Evolutionary conservation across 2,113 vertebrate species (phyloP).

Genomic region (Myiozetetes cayanensis): DNA sequence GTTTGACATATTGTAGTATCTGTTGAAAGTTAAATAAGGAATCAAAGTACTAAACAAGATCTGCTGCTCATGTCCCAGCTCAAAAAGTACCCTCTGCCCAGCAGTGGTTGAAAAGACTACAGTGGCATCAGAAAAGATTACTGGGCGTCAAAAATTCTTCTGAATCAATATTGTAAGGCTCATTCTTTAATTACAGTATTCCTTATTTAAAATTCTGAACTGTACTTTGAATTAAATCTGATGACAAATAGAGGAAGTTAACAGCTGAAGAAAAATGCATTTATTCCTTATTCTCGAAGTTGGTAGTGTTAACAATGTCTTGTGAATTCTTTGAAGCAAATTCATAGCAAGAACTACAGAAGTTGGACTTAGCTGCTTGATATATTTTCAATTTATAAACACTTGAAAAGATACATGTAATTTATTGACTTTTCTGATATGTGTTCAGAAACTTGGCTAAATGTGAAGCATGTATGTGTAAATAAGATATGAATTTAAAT

Average conservation of each 20-base stretch:
- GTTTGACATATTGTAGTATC: neutral
- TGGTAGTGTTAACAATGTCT: neutral
- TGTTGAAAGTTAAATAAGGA: neutral
- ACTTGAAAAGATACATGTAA: neutral
- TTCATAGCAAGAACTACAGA: neutral
- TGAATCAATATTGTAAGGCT: neutral
- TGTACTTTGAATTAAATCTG: neutral
- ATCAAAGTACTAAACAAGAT: neutral
- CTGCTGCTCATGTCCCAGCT: neutral
- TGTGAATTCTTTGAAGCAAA: neutral
- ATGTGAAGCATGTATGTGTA: neutral
- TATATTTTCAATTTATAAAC: neutral
- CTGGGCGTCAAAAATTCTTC: neutral
- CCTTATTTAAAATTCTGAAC: neutral
- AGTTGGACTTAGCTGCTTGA: neutral
- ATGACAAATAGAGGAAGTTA: neutral
- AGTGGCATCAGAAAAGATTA: neutral
- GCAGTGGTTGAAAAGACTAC: neutral
- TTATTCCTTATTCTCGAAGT: neutral
- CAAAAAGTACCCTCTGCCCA: neutral
- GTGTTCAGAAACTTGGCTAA: neutral
- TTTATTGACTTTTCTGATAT: neutral
- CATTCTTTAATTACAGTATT: neutral
- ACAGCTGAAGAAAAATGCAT: neutral
- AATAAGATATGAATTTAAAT: neutral